Conservation (phyloP, 2,797 vertebrate genomes). For the Microcaecilia unicolor region DNA sequence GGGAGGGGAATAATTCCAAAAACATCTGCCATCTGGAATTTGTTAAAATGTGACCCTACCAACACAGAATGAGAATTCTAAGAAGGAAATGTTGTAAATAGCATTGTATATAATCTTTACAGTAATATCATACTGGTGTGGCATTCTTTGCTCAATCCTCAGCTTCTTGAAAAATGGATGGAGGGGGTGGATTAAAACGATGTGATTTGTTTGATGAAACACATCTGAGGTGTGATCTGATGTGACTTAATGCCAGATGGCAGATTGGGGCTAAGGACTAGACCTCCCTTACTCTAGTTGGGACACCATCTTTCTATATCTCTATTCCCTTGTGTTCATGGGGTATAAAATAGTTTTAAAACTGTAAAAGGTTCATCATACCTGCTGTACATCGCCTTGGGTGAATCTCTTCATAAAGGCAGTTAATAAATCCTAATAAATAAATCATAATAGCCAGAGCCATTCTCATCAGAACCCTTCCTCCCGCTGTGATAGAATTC, state of each 20-base stretch:
- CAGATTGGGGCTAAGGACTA: conserved; percentile 54
- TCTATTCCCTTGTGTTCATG: background rate
- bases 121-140: too few relatives aligned
- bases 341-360: conserved; percentile 57
- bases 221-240: conserved; percentile 51
- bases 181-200: conserved; percentile 6
- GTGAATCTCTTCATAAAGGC: too few relatives aligned
- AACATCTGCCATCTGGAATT: too few relatives aligned
- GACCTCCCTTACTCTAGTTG: conserved; percentile 31
- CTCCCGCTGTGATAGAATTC: conserved; percentile 1
- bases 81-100: too few relatives aligned
- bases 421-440: too few relatives aligned
- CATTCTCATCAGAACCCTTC: too few relatives aligned
- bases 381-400: too few relatives aligned
- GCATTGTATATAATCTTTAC: too few relatives aligned
- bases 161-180: background rate
- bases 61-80: conserved; percentile 12
- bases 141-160: too few relatives aligned
- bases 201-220: conserved; percentile 46
- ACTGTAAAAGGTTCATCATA: conserved; percentile 57
- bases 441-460: conserved; percentile 67
- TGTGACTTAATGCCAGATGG: conserved; percentile 58
- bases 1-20: too few relatives aligned
- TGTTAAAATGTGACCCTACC: too few relatives aligned
- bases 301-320: conserved; percentile 23